Conservation (phyloP, 1,140 invertebrate species). For the Pogonus chalceus region DNA sequence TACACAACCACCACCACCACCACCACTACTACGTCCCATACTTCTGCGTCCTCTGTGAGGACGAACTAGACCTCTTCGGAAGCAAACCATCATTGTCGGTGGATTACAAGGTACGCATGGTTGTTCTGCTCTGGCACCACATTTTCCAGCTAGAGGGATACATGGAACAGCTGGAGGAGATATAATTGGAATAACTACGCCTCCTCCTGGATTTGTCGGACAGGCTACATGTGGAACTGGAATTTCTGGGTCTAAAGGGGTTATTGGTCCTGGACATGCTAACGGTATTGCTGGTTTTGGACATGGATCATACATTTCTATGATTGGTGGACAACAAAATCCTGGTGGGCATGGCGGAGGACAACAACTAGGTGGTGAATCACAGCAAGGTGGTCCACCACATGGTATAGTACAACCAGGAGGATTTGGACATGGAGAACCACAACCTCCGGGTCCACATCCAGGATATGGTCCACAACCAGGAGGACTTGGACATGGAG, state of each 20-base stretch:
- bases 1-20: background rate
- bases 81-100: constrained; percentile 33
- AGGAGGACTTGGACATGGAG: too few species aligned
- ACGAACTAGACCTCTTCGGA: constrained; percentile 19
- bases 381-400: constrained; percentile 25
- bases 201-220: background rate
- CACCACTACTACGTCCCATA: background rate
- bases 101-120: constrained; percentile 32
- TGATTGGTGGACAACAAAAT: background rate
- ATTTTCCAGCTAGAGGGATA: constrained; percentile 24
- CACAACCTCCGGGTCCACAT: constrained; percentile 28
- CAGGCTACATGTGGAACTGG: background rate
- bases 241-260: constrained; percentile 1
- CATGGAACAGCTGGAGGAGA: constrained; percentile 26
- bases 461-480: constrained; percentile 18
- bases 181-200: constrained; percentile 24
- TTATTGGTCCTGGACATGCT: constrained; percentile 13
- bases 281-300: constrained; percentile 20
- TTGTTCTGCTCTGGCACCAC: constrained; percentile 22
- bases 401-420: too few species aligned
- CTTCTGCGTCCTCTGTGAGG: background rate
- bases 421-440: too few species aligned
- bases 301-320: constrained; percentile 15
- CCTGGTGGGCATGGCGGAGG: constrained; percentile 17
- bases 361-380: constrained; percentile 22